Evolutionary conservation across 2,888 invertebrate genomes (phyloP).

Genomic region (Spodoptera exigua): DNA sequence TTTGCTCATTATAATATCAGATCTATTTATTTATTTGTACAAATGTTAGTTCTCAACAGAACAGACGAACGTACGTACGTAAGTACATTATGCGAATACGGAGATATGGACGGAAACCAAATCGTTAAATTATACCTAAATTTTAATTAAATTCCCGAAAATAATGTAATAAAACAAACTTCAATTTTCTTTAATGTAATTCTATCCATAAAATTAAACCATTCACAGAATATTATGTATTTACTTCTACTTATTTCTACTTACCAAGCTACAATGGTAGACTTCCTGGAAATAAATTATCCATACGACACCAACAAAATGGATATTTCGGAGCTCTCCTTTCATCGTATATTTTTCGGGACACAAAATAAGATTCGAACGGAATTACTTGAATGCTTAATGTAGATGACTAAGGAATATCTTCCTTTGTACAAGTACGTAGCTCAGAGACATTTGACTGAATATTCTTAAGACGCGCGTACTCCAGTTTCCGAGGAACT

Average conservation of each 20-base stretch:
- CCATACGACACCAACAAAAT: slow-evolving; percentile 9
- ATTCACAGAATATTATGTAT: background rate
- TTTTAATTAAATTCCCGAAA: too few species aligned
- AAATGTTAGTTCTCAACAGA: too few species aligned
- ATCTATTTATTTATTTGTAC: too few species aligned
- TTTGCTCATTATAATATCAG: too few species aligned
- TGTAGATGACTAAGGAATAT: slow-evolving; percentile 36
- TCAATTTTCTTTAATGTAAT: too few species aligned
- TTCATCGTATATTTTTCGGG: slow-evolving; percentile 16
- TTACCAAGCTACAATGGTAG: slow-evolving; percentile 25
- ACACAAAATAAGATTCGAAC: slow-evolving; percentile 34
- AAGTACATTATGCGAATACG: too few species aligned
- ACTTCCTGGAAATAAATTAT: slow-evolving; percentile 24
- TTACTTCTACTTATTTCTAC: slow-evolving; percentile 15
- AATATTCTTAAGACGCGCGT: slow-evolving; percentile 36
- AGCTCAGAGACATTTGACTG: slow-evolving; percentile 29
- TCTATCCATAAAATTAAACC: too few species aligned
- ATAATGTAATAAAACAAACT: too few species aligned
- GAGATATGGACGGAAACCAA: too few species aligned
- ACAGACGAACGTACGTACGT: too few species aligned
- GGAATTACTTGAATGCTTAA: slow-evolving; percentile 44
- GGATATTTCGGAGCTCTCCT: slow-evolving; percentile 6
- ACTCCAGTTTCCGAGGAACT: slow-evolving; percentile 20
- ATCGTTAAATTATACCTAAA: too few species aligned
- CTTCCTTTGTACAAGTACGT: slow-evolving; percentile 37